Conservation (phyloP, 2,797 vertebrate genomes). For the Typhlichthys subterraneus region DNA sequence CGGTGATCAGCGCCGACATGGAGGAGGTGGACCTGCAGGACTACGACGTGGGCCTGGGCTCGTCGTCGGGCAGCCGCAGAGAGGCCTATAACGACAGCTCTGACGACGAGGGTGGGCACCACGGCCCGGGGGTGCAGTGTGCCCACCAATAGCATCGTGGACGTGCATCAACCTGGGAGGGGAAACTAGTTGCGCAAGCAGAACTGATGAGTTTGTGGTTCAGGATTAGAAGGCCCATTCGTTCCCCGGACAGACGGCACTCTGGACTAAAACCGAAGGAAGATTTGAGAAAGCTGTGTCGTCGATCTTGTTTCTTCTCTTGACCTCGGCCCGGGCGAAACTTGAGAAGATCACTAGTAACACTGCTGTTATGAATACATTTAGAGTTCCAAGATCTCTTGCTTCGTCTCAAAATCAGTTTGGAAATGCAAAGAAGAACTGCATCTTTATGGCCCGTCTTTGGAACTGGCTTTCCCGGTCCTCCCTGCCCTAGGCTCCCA, state of each 20-base stretch:
- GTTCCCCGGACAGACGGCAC: conserved; percentile 44
- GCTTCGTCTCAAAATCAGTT: no score
- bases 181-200: conserved; percentile 75
- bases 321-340: conserved; percentile 51
- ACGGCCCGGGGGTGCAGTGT: conserved; percentile 95
- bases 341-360: not conserved
- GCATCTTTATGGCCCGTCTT: no score
- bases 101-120: conserved; percentile 92
- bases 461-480: not conserved
- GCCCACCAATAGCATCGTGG: conserved; percentile 89
- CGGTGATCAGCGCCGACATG: conserved; percentile 86
- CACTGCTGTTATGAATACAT: no score
- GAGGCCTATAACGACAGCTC: conserved; percentile 98
- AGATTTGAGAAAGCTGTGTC: conserved; percentile 23
- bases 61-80: conserved; percentile 87
- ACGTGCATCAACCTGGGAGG: conserved; percentile 43
- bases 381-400: no score
- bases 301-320: conserved; percentile 14
- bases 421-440: no score
- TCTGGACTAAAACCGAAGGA: conserved; percentile 40
- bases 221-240: conserved; percentile 59
- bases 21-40: conserved; percentile 98
- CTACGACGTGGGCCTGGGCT: conserved; percentile 89
- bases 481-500: not conserved
- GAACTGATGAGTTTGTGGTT: conserved; percentile 74